These are phyloP conservation scores for Trinorchestia longiramus DNA, from an alignment of 1,140 invertebrate species.

Conservation along the genomic window DNA sequence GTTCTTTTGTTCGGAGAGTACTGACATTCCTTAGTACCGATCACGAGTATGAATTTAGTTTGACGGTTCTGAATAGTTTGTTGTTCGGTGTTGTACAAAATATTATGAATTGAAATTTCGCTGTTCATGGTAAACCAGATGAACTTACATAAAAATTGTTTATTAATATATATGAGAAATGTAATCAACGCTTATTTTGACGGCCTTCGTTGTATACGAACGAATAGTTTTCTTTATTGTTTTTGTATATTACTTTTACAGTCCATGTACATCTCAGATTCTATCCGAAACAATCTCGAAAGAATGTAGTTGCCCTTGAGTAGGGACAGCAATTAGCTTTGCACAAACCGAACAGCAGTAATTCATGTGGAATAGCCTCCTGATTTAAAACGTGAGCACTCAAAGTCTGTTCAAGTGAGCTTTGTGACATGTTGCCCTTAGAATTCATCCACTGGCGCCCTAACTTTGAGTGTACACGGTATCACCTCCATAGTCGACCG, in stretches of 20 bases:
- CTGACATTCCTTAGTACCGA: not conserved
- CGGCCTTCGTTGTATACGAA: not conserved
- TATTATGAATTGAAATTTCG: not conserved
- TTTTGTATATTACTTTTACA: not conserved
- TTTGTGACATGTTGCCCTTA: not conserved
- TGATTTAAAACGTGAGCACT: not conserved
- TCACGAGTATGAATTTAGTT: not conserved
- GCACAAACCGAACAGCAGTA: not conserved
- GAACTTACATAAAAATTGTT: not conserved
- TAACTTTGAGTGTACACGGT: slow-evolving; percentile 24
- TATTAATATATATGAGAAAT: not conserved
- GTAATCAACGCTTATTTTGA: not conserved
- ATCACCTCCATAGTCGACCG: slow-evolving; percentile 8
- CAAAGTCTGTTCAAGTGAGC: not conserved
- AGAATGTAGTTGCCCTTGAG: not conserved
- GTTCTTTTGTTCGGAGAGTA: not conserved
- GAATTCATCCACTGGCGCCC: not conserved
- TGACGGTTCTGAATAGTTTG: not conserved
- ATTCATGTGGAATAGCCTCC: not conserved
- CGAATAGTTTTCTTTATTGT: not conserved
- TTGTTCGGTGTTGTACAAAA: not conserved
- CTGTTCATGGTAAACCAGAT: not conserved
- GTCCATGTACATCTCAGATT: not conserved
- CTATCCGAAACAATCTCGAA: not conserved
- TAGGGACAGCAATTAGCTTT: not conserved